Evolutionary conservation across 2,888 invertebrate species (phyloP).

Genomic region (Fabriciana adippe): DNA sequence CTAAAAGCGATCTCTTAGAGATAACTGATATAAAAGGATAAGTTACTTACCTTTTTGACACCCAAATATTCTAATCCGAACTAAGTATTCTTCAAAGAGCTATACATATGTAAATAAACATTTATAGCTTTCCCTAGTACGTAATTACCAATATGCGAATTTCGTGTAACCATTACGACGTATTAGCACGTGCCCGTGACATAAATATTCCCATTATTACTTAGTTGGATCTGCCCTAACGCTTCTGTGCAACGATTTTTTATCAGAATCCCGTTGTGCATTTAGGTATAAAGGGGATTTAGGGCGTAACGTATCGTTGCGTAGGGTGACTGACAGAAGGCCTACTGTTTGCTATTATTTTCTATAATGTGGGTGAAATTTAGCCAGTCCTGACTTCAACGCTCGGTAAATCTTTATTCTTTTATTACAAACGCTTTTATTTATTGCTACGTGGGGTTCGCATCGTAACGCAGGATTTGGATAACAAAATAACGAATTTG

Average conservation of each 20-base stretch:
- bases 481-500: conserved; percentile 80
- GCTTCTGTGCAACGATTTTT: conserved; percentile 61
- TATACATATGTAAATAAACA: conserved; percentile 46
- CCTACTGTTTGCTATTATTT: conserved; percentile 79
- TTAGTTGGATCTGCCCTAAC: conserved; percentile 56
- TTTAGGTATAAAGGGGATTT: conserved; percentile 75
- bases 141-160: conserved; percentile 76
- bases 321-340: conserved; percentile 67
- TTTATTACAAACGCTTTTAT: conserved; percentile 64
- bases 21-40: no score
- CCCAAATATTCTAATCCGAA: conserved; percentile 28
- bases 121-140: conserved; percentile 42
- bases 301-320: conserved; percentile 73
- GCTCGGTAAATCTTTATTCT: conserved; percentile 72
- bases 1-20: no score
- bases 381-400: conserved; percentile 70
- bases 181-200: conserved; percentile 76
- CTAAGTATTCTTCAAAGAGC: conserved; percentile 37
- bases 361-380: conserved; percentile 80
- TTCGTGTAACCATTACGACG: conserved; percentile 71
- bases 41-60: not conserved
- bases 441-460: conserved; percentile 56
- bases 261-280: conserved; percentile 74
- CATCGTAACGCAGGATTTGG: conserved; percentile 79
- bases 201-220: conserved; percentile 80